Conservation (phyloP, 1,140 invertebrate genomes). For the Microplitis demolitor region DNA sequence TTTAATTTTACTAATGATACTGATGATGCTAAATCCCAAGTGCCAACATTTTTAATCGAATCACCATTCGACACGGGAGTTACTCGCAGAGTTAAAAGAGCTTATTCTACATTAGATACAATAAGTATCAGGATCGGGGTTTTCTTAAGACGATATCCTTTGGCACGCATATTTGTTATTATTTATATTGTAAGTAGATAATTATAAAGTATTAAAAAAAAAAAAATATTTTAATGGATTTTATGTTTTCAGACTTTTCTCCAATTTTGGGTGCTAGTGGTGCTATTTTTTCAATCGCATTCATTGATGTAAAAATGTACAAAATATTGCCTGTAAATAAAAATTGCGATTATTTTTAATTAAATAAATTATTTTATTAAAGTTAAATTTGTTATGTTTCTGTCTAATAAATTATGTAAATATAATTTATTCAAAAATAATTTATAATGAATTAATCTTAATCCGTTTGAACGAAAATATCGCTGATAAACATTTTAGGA, state of each 20-base stretch:
- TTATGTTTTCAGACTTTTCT: constrained; percentile 65
- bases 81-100: constrained; percentile 77
- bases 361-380: background rate
- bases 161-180: constrained; percentile 79
- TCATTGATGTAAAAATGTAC: constrained; percentile 50
- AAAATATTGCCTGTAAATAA: background rate
- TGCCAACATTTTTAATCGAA: constrained; percentile 75
- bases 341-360: background rate
- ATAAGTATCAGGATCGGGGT: constrained; percentile 78
- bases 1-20: constrained; percentile 66
- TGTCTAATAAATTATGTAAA: too few species aligned
- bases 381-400: background rate
- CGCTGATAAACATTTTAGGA: too few species aligned
- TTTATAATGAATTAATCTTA: too few species aligned
- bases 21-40: constrained; percentile 72
- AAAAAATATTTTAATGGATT: constrained; percentile 2
- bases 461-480: too few species aligned
- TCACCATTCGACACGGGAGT: constrained; percentile 79
- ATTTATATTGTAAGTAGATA: constrained; percentile 70
- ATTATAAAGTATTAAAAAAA: background rate
- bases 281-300: constrained; percentile 72
- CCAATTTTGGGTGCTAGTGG: constrained; percentile 74
- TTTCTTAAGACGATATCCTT: constrained; percentile 80
- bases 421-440: too few species aligned
- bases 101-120: constrained; percentile 77